Conservation (phyloP, 2,888 invertebrate species). For the Nomada lathburiana region DNA sequence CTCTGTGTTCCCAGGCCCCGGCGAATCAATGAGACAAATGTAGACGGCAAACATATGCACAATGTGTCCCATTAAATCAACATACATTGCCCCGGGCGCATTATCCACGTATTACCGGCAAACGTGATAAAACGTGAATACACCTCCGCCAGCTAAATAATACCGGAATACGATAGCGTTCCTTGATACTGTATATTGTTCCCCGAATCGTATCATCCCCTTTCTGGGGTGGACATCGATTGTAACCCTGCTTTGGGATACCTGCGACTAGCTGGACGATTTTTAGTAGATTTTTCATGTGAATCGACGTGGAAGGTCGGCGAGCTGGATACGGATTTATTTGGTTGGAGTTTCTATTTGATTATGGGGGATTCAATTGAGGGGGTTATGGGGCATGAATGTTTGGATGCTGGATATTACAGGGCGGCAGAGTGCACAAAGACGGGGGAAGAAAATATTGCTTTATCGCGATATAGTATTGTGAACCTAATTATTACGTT, state of each 20-base stretch:
- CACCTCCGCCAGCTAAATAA: constrained; percentile 41
- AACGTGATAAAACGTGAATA: constrained; percentile 61
- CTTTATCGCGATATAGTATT: not conserved
- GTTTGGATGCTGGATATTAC: too few species aligned
- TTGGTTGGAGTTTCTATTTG: too few species aligned
- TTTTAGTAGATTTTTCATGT: not conserved
- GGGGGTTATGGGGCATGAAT: too few species aligned
- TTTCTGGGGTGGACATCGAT: not conserved
- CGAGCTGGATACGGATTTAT: too few species aligned
- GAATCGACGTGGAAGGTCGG: not conserved
- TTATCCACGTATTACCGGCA: constrained; percentile 55
- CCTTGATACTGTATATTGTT: not conserved
- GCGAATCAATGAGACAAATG: constrained; percentile 66
- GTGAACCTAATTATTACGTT: constrained; percentile 43
- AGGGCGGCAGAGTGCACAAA: too few species aligned
- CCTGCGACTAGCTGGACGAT: not conserved
- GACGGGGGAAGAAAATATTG: too few species aligned
- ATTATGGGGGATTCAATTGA: too few species aligned
- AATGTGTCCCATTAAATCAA: constrained; percentile 60
- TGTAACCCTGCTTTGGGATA: not conserved
- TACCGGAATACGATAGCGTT: not conserved
- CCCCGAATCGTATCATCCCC: not conserved
- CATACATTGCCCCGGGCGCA: constrained; percentile 56
- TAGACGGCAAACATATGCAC: constrained; percentile 49
- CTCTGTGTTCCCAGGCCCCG: constrained; percentile 27